Evolutionary conservation across 2,888 invertebrate species (phyloP).

Genomic region (Polydesmus complanatus): DNA sequence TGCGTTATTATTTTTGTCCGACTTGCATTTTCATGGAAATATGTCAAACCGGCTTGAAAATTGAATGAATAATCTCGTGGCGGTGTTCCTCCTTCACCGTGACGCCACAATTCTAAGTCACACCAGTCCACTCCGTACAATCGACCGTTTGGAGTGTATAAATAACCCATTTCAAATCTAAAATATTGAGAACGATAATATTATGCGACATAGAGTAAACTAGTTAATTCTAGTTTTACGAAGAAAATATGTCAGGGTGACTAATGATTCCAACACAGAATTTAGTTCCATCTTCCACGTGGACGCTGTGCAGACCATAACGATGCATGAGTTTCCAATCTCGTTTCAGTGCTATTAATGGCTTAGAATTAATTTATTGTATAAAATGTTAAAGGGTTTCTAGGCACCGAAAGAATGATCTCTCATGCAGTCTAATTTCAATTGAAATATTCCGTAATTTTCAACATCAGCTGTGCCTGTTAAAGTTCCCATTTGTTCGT

Average conservation of each 20-base stretch:
- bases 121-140: constrained; percentile 42
- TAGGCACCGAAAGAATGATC: constrained; percentile 61
- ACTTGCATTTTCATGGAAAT: too few species aligned
- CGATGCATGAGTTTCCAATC: constrained; percentile 62
- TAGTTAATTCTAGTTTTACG: constrained; percentile 29
- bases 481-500: constrained; percentile 62
- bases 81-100: constrained; percentile 44
- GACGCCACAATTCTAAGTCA: constrained; percentile 44
- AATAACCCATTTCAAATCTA: constrained; percentile 52
- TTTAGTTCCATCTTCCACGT: constrained; percentile 52
- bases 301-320: constrained; percentile 63
- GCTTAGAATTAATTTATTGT: constrained; percentile 10
- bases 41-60: constrained; percentile 41
- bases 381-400: constrained; percentile 18
- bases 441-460: constrained; percentile 34
- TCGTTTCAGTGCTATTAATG: constrained; percentile 49
- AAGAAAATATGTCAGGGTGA: constrained; percentile 52
- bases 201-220: background rate
- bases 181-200: background rate
- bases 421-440: constrained; percentile 50
- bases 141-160: constrained; percentile 41
- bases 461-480: constrained; percentile 46
- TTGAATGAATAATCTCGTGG: constrained; percentile 48
- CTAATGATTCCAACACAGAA: constrained; percentile 59
- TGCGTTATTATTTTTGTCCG: too few species aligned